These are phyloP conservation scores for Eristalinus aeneus DNA, from an alignment of 2,888 invertebrate species.

Conservation along the genomic window DNA sequence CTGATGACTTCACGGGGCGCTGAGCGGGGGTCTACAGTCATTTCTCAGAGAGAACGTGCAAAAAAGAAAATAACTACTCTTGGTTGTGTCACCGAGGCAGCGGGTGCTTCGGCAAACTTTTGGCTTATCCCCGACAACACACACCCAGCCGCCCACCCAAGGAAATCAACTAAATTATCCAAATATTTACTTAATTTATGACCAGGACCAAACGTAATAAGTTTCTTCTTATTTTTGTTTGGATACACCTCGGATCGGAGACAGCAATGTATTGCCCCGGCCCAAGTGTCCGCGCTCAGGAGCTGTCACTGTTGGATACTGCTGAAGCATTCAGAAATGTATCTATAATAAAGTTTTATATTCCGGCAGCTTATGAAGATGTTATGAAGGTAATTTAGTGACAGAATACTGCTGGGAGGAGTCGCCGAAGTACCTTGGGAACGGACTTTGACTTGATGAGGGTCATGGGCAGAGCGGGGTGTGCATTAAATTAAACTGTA, in stretches of 20 bases:
- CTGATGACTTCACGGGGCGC: neutral
- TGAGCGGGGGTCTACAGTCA: neutral
- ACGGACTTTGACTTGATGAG: conserved; percentile 34
- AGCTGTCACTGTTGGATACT: conserved; percentile 42
- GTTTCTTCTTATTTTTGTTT: conserved; percentile 30
- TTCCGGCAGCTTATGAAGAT: conserved; percentile 65
- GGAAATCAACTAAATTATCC: conserved; percentile 60
- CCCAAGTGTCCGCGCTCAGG: conserved; percentile 49
- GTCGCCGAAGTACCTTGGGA: conserved; percentile 45
- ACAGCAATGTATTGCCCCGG: conserved; percentile 50
- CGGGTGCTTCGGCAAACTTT: conserved; percentile 33
- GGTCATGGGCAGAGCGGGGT: conserved; percentile 32
- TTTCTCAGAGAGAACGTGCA: conserved; percentile 5
- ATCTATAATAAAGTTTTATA: conserved; percentile 64
- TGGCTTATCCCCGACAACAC: conserved; percentile 23
- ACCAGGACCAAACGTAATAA: conserved; percentile 55
- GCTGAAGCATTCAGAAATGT: conserved; percentile 35
- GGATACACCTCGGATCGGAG: conserved; percentile 32
- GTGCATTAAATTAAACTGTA: conserved; percentile 65
- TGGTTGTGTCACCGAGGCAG: conserved; percentile 44
- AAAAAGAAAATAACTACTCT: conserved; percentile 32
- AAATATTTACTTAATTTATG: conserved; percentile 70
- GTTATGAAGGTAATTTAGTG: conserved; percentile 69
- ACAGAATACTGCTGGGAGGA: conserved; percentile 61
- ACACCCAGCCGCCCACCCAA: neutral